These are phyloP conservation scores for Fistularia commersonii DNA, from an alignment of 2,797 vertebrate genomes.

Conservation along the genomic window DNA sequence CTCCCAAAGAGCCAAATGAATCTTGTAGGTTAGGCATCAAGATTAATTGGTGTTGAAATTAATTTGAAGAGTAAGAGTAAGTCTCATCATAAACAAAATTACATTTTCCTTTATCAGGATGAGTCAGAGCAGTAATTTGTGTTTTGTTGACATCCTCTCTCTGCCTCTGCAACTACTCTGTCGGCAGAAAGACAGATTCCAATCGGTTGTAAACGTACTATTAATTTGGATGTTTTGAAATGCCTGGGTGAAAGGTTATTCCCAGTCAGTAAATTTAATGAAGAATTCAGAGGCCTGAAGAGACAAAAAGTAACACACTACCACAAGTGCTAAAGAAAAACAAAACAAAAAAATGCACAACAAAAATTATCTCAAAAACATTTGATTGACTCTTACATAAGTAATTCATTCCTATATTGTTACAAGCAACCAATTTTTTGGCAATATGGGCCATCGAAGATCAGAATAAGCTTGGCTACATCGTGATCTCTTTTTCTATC, in stretches of 20 bases:
- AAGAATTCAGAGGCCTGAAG: too few species aligned
- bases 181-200: slow-evolving; percentile 31
- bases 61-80: slow-evolving; percentile 71
- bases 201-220: slow-evolving; percentile 48
- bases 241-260: slow-evolving; percentile 39
- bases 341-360: too few species aligned
- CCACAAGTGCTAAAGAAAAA: too few species aligned
- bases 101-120: slow-evolving; percentile 63
- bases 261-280: slow-evolving; percentile 4
- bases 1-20: slow-evolving; percentile 50
- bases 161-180: slow-evolving; percentile 10
- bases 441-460: too few species aligned
- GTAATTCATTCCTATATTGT: too few species aligned
- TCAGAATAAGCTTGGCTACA: too few species aligned
- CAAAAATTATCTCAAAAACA: too few species aligned
- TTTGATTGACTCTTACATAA: too few species aligned
- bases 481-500: too few species aligned
- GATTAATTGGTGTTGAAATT: slow-evolving; percentile 71
- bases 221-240: slow-evolving; percentile 58
- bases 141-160: slow-evolving; percentile 34
- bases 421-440: too few species aligned
- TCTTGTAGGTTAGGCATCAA: slow-evolving; percentile 61
- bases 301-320: too few species aligned
- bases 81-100: slow-evolving; percentile 70
- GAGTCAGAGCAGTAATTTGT: slow-evolving; percentile 50